Evolutionary conservation across 1,140 invertebrate species (phyloP), one percentile per base, ranked within the genome.

Genomic region (Atopsyche davidsoni): DNA sequence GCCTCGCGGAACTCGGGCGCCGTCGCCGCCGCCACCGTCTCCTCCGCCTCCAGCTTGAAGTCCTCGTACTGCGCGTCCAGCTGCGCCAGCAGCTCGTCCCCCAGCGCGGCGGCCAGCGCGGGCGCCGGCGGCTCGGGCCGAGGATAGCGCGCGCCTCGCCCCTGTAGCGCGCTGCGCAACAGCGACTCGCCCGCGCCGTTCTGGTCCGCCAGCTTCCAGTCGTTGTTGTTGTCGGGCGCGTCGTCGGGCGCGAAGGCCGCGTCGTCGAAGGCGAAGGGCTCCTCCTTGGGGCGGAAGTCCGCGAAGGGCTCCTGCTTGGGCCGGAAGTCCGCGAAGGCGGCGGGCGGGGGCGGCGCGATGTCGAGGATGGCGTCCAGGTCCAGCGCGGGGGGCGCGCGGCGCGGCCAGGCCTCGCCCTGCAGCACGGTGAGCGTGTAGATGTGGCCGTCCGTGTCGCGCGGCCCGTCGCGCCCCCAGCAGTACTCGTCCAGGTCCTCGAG

Each of bases 401-500:
- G 57, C 64, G 67, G 69, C 61, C 68, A 74, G 53, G 77, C 67
- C 66, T 80, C 69, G 60, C 78, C 67, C 59, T 83, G 82, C 60
- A 83, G 74, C 63, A 83, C 80, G 59, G 80, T 83, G 39, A 83
- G 64, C 25, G 79, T 83, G 66, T 78, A 83, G 64, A 78, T 83
- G 60, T 79, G 80, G 36, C 79, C 79, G 59, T 81, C 72, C 3
- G 72, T 74, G 55, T 62, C 61, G 59, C 67, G 75, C 46, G 63
- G 69, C 49, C 63, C 67, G 31, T 72, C 67, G 42, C 66, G 60
- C 58, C 67, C 73, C 86, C 86, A 89, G 59, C 83, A 87, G 65
- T 82, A 86, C 59, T 86, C 85, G 64, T 87, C 87, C 22, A 88
- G 73, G 63, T 88, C 86, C 65, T 88, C 86, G 53, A 89, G 69